Conservation (phyloP, 2,888 invertebrate species). For the Cabera pusaria region DNA sequence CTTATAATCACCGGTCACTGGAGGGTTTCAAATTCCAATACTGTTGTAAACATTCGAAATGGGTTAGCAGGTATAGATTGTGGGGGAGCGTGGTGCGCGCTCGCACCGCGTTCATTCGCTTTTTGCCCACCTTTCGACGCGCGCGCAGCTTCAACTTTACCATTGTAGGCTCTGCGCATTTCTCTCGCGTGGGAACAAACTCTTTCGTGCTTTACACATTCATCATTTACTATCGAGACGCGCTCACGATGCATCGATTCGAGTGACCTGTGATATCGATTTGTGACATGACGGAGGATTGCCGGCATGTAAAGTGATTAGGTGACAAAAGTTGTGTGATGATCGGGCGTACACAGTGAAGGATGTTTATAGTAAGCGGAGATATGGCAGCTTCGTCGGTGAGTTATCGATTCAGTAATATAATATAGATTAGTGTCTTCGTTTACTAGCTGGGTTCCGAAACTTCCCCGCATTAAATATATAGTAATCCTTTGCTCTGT, state of each 20-base stretch:
- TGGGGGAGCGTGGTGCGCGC: constrained; percentile 37
- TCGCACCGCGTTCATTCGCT: constrained; percentile 71
- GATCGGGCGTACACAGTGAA: constrained; percentile 65
- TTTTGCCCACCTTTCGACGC: constrained; percentile 82
- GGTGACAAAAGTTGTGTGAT: constrained; percentile 73
- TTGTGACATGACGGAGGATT: constrained; percentile 48
- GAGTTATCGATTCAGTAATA: constrained; percentile 44
- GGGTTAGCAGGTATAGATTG: constrained; percentile 73
- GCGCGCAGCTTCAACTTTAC: constrained; percentile 74
- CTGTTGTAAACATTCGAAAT: constrained; percentile 54
- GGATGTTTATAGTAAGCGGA: constrained; percentile 57
- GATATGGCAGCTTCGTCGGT: constrained; percentile 68
- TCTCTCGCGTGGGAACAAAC: constrained; percentile 78
- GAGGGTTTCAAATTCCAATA: constrained; percentile 42
- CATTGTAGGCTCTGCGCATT: constrained; percentile 64
- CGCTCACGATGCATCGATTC: constrained; percentile 56
- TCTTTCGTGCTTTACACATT: constrained; percentile 70
- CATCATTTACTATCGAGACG: constrained; percentile 50
- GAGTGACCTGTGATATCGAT: constrained; percentile 25
- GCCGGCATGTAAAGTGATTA: constrained; percentile 54
- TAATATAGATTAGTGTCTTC: no score
- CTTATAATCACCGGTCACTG: no score
- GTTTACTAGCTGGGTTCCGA: no score
- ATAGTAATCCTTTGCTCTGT: no score
- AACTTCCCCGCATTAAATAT: no score